A percentile compares a stretch with the other conserved stretches of the same genome.
phyloP scores from a whole-genome alignment of 2,888 invertebrate genomes.

The Eristalinus aeneus region DNA sequence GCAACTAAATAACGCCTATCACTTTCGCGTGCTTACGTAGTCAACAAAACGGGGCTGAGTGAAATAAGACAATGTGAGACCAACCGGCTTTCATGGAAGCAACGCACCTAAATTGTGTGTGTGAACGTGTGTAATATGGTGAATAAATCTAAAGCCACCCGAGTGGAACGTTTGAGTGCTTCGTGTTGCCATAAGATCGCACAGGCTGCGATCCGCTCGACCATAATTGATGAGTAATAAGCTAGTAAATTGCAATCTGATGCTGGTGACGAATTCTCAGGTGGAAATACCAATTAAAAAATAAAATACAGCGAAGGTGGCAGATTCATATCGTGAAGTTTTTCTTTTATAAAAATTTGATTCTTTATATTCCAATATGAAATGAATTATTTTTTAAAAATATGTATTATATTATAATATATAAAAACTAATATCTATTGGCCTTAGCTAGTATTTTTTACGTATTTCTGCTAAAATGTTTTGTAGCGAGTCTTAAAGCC shows the following conservation, averaged over 20 bases:
- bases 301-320: neutral
- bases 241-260: constrained; percentile 27
- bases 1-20: constrained; percentile 40
- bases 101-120: constrained; percentile 19
- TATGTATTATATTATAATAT: no score
- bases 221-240: constrained; percentile 50
- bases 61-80: neutral
- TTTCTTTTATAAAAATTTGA: neutral
- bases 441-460: no score
- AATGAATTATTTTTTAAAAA: no score
- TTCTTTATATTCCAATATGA: no score
- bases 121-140: constrained; percentile 16
- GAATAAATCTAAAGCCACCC: constrained; percentile 26
- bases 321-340: neutral
- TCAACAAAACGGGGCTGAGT: neutral
- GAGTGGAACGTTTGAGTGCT: constrained; percentile 39
- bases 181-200: neutral
- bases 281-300: constrained; percentile 14
- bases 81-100: constrained; percentile 26
- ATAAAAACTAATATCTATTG: no score
- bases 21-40: constrained; percentile 23
- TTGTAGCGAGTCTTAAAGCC: no score
- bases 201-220: constrained; percentile 6
- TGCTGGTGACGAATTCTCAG: constrained; percentile 33
- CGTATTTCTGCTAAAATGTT: no score